A percentile compares a stretch with the other conserved stretches of the same genome.
Evolutionary conservation across 2,888 invertebrate species (phyloP).

Genomic region (Trachelus troglodyta): DNA sequence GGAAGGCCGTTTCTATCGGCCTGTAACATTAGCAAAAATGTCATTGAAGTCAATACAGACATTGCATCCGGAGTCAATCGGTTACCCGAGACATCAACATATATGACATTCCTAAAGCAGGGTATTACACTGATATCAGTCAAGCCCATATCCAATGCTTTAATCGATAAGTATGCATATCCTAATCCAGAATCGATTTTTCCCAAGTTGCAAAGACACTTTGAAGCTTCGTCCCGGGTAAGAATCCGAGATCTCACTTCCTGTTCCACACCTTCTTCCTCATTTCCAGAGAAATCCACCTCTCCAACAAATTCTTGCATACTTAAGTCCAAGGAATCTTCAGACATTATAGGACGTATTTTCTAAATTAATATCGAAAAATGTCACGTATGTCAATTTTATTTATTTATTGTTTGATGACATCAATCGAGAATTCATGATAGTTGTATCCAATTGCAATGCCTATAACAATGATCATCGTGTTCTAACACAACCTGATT

Average conservation of each 20-base stretch:
- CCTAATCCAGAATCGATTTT: constrained; percentile 68
- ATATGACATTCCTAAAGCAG: constrained; percentile 70
- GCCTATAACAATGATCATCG: constrained; percentile 20
- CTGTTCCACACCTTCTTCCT: background rate
- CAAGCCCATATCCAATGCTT: constrained; percentile 67
- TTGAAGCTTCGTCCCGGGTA: constrained; percentile 60
- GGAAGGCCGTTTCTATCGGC: constrained; percentile 70
- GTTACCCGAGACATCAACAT: constrained; percentile 72
- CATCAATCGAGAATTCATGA: background rate
- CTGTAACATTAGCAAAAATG: constrained; percentile 70
- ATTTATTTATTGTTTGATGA: background rate
- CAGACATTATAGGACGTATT: background rate
- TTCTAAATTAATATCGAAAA: background rate
- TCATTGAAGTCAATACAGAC: constrained; percentile 68
- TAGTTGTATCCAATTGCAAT: background rate
- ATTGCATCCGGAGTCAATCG: constrained; percentile 67
- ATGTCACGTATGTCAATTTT: background rate
- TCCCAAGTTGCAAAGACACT: constrained; percentile 66
- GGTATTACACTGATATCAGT: constrained; percentile 69
- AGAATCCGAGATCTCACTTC: constrained; percentile 38
- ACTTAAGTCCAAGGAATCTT: background rate
- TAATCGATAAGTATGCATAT: constrained; percentile 72
- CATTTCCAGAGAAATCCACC: background rate
- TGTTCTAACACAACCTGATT: constrained; percentile 49
- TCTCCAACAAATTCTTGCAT: background rate